phyloP scores from a whole-genome alignment of 2,888 invertebrate genomes.

The Drosophila dives region DNA sequence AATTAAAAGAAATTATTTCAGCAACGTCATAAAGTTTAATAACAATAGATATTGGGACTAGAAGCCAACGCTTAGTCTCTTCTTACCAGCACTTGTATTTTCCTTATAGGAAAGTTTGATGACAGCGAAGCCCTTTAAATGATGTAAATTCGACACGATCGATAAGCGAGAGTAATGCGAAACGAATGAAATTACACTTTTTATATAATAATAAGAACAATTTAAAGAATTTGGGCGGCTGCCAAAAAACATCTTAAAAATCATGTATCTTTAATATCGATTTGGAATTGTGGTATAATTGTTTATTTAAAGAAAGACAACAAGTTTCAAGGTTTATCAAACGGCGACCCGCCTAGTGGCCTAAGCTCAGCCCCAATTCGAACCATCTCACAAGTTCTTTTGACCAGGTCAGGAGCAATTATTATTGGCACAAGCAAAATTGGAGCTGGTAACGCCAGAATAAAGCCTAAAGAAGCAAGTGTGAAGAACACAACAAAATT shows the following conservation, averaged over 20 bases:
- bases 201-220: neutral
- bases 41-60: neutral
- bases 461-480: conserved; percentile 1
- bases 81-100: neutral
- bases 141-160: neutral
- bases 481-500: conserved; percentile 1
- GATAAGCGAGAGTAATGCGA: neutral
- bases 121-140: neutral
- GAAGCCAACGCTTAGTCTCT: neutral
- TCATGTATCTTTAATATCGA: conserved; percentile 23
- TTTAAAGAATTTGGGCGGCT: neutral
- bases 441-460: neutral
- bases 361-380: too few relatives aligned
- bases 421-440: neutral
- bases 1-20: neutral
- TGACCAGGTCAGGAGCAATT: neutral
- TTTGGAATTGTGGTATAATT: conserved; percentile 14
- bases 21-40: neutral
- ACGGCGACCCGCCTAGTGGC: too few relatives aligned
- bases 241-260: neutral
- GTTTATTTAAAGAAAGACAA: conserved; percentile 18
- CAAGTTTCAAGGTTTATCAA: conserved; percentile 18
- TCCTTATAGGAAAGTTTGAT: neutral
- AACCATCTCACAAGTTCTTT: too few relatives aligned
- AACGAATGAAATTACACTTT: neutral